Conservation (phyloP, 1,140 invertebrate species). For the Drosophila eugracilis region DNA sequence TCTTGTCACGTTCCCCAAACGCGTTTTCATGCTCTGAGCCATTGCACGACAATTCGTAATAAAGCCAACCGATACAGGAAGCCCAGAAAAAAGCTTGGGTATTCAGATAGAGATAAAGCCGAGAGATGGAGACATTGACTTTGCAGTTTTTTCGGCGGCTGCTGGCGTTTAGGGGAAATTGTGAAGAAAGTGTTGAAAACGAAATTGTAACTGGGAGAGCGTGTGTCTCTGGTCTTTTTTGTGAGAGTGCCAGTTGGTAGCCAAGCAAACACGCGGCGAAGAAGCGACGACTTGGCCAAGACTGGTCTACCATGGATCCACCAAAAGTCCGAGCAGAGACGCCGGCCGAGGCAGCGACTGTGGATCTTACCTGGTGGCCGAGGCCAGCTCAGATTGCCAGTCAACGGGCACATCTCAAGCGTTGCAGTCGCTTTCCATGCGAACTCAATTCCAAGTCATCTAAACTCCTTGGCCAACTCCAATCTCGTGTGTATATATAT, state of each 20-base stretch:
- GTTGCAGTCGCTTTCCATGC: slow-evolving; percentile 64
- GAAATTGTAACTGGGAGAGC: slow-evolving; percentile 79
- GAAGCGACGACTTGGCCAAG: slow-evolving; percentile 54
- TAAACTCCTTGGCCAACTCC: slow-evolving; percentile 18
- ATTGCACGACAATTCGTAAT: slow-evolving; percentile 74
- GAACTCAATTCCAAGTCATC: slow-evolving; percentile 23
- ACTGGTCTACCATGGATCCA: slow-evolving; percentile 37
- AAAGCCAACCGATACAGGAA: slow-evolving; percentile 31
- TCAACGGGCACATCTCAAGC: slow-evolving; percentile 76
- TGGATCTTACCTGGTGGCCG: slow-evolving; percentile 71
- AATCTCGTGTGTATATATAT: slow-evolving; percentile 33
- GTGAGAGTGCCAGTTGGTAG: slow-evolving; percentile 45
- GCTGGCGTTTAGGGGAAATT: slow-evolving; percentile 75
- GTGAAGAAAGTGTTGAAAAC: slow-evolving; percentile 83
- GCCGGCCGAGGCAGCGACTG: slow-evolving; percentile 14
- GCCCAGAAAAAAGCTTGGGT: not conserved
- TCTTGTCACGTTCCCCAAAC: slow-evolving; percentile 70
- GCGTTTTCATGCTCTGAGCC: slow-evolving; percentile 59
- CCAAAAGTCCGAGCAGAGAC: slow-evolving; percentile 15
- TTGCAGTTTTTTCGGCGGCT: slow-evolving; percentile 55
- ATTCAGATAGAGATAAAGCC: slow-evolving; percentile 8
- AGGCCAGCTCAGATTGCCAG: slow-evolving; percentile 58
- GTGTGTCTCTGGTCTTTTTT: slow-evolving; percentile 27
- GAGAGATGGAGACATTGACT: slow-evolving; percentile 56
- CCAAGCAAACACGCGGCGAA: slow-evolving; percentile 61